Percentiles rank a stretch among this genome's conserved stretches.
Conservation (phyloP, 2,113 vertebrate species). For the Seriola rivoliana region DNA sequence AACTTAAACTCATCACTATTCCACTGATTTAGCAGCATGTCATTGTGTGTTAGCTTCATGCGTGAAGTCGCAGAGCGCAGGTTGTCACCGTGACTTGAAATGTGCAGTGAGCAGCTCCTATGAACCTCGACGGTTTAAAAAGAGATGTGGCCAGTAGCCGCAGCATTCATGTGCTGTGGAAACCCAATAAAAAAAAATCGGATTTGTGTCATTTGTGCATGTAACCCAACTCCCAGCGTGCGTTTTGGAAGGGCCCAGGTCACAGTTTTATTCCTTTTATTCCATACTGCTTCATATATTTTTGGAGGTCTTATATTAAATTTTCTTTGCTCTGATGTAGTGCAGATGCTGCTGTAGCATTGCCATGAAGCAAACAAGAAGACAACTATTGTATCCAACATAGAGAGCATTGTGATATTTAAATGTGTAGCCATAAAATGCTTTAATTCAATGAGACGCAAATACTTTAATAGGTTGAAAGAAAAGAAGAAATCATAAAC, state of each 20-base stretch:
- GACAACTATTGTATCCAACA: neutral
- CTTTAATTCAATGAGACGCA: neutral
- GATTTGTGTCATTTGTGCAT: slow-evolving; percentile 1
- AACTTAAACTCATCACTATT: neutral
- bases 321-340: neutral
- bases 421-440: neutral
- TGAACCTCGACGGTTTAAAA: neutral
- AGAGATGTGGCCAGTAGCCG: neutral
- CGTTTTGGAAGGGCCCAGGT: too few species aligned
- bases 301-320: neutral
- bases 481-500: neutral
- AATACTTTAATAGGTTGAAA: neutral
- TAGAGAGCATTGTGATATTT: neutral
- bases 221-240: neutral
- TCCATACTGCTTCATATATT: neutral
- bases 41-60: neutral
- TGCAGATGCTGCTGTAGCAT: neutral
- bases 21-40: neutral
- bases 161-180: neutral
- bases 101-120: neutral
- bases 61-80: too few species aligned
- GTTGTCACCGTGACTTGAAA: neutral
- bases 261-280: neutral
- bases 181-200: neutral
- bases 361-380: neutral